Percentiles rank a stretch among this genome's conserved stretches.
Evolutionary conservation across 2,113 vertebrate species (phyloP).

Genomic region (Danio rerio): DNA sequence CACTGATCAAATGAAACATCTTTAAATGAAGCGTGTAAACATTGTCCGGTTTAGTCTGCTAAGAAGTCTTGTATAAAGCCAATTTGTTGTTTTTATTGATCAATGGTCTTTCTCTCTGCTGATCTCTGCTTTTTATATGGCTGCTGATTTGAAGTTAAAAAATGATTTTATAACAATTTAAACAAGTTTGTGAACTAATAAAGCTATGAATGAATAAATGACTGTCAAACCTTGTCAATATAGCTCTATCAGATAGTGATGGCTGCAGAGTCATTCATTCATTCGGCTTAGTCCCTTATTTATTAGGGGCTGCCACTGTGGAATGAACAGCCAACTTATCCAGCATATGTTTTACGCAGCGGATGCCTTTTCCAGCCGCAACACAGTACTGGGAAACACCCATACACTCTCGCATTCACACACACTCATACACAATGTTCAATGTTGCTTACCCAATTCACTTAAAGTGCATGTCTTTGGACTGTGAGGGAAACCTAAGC

Average conservation of each 20-base stretch:
- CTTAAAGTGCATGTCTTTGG: too few species aligned
- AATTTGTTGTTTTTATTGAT: constrained; percentile 26
- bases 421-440: too few species aligned
- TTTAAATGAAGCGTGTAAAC: constrained; percentile 2
- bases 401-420: too few species aligned
- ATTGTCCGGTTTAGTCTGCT: background rate
- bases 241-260: background rate
- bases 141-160: constrained; percentile 27
- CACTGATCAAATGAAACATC: background rate
- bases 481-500: too few species aligned
- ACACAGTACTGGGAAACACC: too few species aligned
- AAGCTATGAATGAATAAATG: constrained; percentile 37
- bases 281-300: too few species aligned
- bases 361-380: too few species aligned
- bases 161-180: constrained; percentile 49
- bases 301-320: too few species aligned
- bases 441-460: too few species aligned
- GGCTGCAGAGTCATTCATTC: too few species aligned
- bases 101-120: background rate
- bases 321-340: too few species aligned
- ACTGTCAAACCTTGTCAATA: background rate
- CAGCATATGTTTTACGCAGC: too few species aligned
- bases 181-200: constrained; percentile 56
- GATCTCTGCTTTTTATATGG: constrained; percentile 31
- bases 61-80: background rate